Base-by-base conservation (phyloP, 2,797 vertebrate species). In the Pseudochirops cupreus region DNA sequence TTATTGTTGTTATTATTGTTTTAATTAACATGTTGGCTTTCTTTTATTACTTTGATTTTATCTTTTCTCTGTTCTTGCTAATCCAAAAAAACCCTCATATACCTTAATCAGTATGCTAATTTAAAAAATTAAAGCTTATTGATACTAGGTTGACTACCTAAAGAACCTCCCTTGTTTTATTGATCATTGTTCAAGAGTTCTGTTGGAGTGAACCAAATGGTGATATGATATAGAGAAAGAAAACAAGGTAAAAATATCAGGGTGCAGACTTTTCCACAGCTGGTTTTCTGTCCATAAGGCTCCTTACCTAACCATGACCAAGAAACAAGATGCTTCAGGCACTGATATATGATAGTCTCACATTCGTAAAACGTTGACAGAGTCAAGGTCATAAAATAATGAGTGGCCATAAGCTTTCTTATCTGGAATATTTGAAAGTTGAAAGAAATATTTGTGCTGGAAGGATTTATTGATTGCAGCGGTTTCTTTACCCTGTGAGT, bases 391-490 rank as follows among this genome's bases (percentile, higher is more conserved):
- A 52, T 0, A 0, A 59, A 92, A 90, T 59, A 10, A 56, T 96
- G 91, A 10, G 58, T 96, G 91, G 74, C 91, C 24, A 59, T 93
- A 93, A 96, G 93, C 74, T 95, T 91, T 0, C 55, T 91, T 14
- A 31, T 31, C n/a, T 90, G 59, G 91, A 6, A 10, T n/a, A n/a
- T n/a, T n/a, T n/a, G n/a, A n/a, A n/a, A n/a, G 18, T 24, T 95
- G 92, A 89, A 96, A 96, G n/a, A 92, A 93, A 96, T 46, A 67
- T 56, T 93, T 91, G 29, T 28, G 1, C 11, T 94, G 90, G 92
- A 94, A 95, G 95, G 95, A 97, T 95, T 97, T 92, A 93, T 4
- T 62, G 93, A 95, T 94, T 82, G 0, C 29, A 91, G 92, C 96
- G 96, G 59, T 90, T 97, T 87, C 91, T 87, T 96, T 55, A 29